These are phyloP conservation scores for Harpagoxenus sublaevis DNA, from an alignment of 2,888 invertebrate species.

Conservation along the genomic window DNA sequence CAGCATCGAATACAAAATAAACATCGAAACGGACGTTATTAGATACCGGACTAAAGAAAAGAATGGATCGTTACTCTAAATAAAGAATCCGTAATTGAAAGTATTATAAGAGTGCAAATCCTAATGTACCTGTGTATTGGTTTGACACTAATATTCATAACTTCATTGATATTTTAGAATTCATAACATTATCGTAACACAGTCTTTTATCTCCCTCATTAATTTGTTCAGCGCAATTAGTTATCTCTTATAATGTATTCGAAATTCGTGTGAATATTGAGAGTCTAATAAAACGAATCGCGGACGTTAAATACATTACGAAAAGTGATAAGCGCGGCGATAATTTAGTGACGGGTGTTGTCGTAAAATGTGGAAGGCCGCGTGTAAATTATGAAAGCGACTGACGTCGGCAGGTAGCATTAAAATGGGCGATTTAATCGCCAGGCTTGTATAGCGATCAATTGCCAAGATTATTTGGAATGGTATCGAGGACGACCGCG, in stretches of 20 bases:
- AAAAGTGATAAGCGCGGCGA: constrained; percentile 60
- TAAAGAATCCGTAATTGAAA: background rate
- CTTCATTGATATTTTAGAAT: constrained; percentile 11
- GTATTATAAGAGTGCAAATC: background rate
- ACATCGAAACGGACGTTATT: background rate
- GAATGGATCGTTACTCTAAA: background rate
- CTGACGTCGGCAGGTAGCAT: constrained; percentile 63
- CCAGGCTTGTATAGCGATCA: constrained; percentile 68
- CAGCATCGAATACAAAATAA: background rate
- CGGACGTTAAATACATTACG: constrained; percentile 48
- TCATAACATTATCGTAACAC: background rate
- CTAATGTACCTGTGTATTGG: background rate
- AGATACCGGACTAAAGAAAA: background rate
- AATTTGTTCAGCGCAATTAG: constrained; percentile 12
- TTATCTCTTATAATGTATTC: background rate
- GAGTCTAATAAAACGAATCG: constrained; percentile 61
- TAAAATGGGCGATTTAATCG: constrained; percentile 75
- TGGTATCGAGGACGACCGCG: constrained; percentile 70
- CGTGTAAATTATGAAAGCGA: constrained; percentile 74
- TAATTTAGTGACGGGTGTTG: constrained; percentile 73
- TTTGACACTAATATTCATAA: background rate
- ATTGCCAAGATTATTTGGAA: constrained; percentile 77
- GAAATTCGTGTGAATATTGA: constrained; percentile 11
- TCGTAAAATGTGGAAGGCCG: constrained; percentile 74
- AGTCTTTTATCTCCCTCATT: background rate